A percentile compares a stretch with the other conserved stretches of the same genome.
phyloP scores from a whole-genome alignment of 2,888 invertebrate genomes.

The Tetanocera ferruginea region DNA sequence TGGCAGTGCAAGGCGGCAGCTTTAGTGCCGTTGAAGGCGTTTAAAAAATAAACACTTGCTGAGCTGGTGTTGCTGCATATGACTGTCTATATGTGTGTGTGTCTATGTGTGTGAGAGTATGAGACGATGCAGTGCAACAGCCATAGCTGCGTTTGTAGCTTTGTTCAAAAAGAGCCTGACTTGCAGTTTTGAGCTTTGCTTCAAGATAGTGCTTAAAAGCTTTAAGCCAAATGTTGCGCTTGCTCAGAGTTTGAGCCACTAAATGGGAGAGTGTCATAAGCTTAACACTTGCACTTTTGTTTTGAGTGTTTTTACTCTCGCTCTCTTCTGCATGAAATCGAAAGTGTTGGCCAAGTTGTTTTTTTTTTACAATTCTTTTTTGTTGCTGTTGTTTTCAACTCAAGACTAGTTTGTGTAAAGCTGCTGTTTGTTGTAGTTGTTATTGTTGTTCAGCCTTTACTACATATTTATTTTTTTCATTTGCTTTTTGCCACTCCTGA shows the following conservation, averaged over 20 bases:
- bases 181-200: too few species aligned
- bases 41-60: too few species aligned
- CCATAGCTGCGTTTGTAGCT: neutral
- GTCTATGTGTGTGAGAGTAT: too few species aligned
- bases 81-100: too few species aligned
- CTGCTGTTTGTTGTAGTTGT: neutral
- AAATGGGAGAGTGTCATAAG: too few species aligned
- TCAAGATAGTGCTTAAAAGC: too few species aligned
- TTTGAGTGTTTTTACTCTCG: neutral
- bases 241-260: too few species aligned
- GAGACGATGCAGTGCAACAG: neutral
- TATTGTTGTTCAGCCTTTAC: neutral
- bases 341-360: slow-evolving; percentile 18
- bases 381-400: neutral
- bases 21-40: too few species aligned
- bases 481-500: slow-evolving; percentile 23
- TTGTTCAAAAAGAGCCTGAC: neutral
- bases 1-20: too few species aligned
- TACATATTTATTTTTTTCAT: neutral
- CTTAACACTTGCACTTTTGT: neutral
- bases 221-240: too few species aligned
- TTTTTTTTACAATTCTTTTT: neutral
- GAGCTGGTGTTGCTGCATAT: too few species aligned
- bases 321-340: slow-evolving; percentile 16
- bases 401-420: neutral